Percentiles rank a stretch among this genome's conserved stretches.
Evolutionary conservation across 2,113 vertebrate genomes (phyloP).

Genomic region (Gymnarchus niloticus): DNA sequence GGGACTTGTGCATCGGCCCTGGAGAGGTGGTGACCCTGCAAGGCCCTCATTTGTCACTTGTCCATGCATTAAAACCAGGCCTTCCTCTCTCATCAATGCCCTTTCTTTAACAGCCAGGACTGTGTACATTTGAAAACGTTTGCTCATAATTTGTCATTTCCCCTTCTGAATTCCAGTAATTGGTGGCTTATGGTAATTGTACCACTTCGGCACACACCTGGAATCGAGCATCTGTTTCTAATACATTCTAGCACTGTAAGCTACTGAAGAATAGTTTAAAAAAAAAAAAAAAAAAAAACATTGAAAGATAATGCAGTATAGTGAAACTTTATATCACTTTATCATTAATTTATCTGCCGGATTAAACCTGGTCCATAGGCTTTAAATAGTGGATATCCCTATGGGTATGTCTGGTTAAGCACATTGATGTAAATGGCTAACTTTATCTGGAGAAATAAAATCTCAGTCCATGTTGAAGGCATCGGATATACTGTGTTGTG

Average conservation of each 20-base stretch:
- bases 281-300: background rate
- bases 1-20: conserved; percentile 19
- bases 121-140: conserved; percentile 27
- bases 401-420: background rate
- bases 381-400: background rate
- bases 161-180: conserved; percentile 27
- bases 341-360: background rate
- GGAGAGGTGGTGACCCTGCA: conserved; percentile 47
- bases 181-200: conserved; percentile 31
- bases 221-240: conserved; percentile 20
- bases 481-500: background rate
- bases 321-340: background rate
- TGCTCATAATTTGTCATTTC: conserved; percentile 42
- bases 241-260: background rate
- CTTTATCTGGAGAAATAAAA: background rate
- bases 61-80: conserved; percentile 46
- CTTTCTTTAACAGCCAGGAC: conserved; percentile 32
- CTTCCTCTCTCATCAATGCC: conserved; percentile 47
- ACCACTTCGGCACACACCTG: conserved; percentile 16
- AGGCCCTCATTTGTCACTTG: conserved; percentile 58
- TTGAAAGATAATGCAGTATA: background rate
- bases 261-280: background rate
- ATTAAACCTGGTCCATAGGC: background rate
- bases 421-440: background rate
- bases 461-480: background rate